These are phyloP conservation scores for Caerostris extrusa DNA, from an alignment of 1,140 invertebrate genomes.

Conservation along the genomic window DNA sequence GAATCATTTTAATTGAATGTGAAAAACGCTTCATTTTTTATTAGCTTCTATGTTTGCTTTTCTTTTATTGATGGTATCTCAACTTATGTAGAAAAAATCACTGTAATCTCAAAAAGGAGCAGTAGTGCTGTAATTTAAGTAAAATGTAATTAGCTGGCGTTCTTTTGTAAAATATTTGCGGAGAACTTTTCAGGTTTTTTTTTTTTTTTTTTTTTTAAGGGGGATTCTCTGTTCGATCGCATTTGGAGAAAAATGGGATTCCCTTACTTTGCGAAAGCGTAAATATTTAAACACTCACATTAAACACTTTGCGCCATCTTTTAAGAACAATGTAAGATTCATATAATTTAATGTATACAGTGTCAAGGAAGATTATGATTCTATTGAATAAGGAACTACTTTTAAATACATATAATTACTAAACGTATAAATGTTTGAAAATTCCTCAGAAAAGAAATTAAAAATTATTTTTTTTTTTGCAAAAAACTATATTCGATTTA, in stretches of 20 bases:
- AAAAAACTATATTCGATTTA: no score
- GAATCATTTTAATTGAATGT: no score
- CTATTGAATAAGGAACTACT: no score
- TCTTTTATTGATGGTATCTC: slow-evolving; percentile 45
- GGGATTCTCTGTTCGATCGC: neutral
- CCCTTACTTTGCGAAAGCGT: neutral
- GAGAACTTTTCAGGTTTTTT: neutral
- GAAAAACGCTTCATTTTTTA: neutral
- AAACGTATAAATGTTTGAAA: no score
- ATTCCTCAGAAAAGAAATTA: no score
- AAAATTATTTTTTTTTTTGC: no score
- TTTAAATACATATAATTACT: no score
- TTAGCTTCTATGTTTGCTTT: slow-evolving; percentile 26
- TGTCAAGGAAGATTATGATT: no score
- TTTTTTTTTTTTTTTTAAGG: neutral
- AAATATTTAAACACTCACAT: slow-evolving; percentile 5
- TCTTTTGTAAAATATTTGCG: slow-evolving; percentile 18
- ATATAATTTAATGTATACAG: neutral
- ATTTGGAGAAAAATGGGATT: neutral
- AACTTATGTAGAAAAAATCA: neutral
- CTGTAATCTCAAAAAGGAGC: neutral
- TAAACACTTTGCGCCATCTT: neutral
- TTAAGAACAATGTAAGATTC: neutral
- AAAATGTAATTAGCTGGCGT: slow-evolving; percentile 17
- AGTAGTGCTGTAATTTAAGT: slow-evolving; percentile 24